phyloP scores from a whole-genome alignment of 2,797 vertebrate genomes.

The Melanotaenia parkinsoni region DNA sequence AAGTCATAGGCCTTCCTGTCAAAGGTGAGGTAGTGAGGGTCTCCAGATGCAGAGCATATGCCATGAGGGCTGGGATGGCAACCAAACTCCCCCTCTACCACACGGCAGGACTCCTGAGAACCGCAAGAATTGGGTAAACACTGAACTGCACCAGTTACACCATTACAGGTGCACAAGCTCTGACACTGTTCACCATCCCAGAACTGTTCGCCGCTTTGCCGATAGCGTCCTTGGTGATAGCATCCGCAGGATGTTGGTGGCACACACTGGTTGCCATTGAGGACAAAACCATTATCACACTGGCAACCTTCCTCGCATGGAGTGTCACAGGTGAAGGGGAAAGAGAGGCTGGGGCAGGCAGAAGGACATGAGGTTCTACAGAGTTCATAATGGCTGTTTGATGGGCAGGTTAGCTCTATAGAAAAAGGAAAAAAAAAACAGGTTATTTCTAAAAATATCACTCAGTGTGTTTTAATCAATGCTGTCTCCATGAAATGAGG shows the following conservation, averaged over 20 bases:
- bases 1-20: constrained; percentile 74
- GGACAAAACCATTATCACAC: constrained; percentile 72
- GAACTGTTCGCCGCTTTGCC: constrained; percentile 58
- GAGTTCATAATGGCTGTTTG: constrained; percentile 73
- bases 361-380: constrained; percentile 74
- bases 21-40: constrained; percentile 79
- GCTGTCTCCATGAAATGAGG: rapidly evolving
- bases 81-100: constrained; percentile 57
- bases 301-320: constrained; percentile 79
- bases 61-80: constrained; percentile 65
- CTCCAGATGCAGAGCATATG: constrained; percentile 74
- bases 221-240: constrained; percentile 66
- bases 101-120: constrained; percentile 56
- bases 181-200: constrained; percentile 71
- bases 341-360: constrained; percentile 74
- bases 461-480: rapidly evolving
- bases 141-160: constrained; percentile 51
- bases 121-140: constrained; percentile 63
- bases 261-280: constrained; percentile 71
- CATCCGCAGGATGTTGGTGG: constrained; percentile 74
- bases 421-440: constrained; percentile 7
- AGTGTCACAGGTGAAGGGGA: constrained; percentile 68
- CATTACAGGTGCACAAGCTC: constrained; percentile 65
- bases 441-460: neutral
- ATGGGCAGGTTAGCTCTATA: constrained; percentile 67